Evolutionary conservation across 2,797 vertebrate genomes (phyloP), one percentile per base, ranked within the genome.

Genomic region (Pteronotus mesoamericanus): DNA sequence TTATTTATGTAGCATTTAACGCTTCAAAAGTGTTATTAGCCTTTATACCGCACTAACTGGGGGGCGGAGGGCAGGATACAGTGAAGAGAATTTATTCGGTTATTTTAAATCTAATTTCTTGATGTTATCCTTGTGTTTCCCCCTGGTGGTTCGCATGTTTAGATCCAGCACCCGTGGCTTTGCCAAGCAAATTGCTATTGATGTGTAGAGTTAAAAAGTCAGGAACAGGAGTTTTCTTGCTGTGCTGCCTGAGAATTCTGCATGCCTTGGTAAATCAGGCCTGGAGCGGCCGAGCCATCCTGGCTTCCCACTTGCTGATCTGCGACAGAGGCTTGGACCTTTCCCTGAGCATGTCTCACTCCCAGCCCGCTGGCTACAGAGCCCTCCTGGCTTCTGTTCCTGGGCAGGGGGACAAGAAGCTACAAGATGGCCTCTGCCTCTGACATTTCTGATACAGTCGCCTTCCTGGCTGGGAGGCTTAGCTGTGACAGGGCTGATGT

Each of bases 81-180:
- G n/a, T 11, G 29, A 69, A 91, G 87, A 89, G 48, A 88, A 51
- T 95, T 95, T 95, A 92, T 94, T 94, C 92, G 77, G 53, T 93
- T 93, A 90, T 87, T 97, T 95, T 93, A 93, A 94, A 88, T 88
- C 95, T 95, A 95, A 94, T 95, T 94, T 96, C 90, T 89, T 74
- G 21, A 16, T 14, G 29, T 86, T 92, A 68, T 89, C 68, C 85
- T 77, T 94, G 59, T 53, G 57, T 94, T 95, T 96, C 26, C 72
- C 80, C n/a, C 82, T 71, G 51, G 69, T 94, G 82, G 64, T 57
- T 97, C 86, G 64, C 83, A 94, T 95, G 86, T 95, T 94, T 92
- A 96, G 71, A 83, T 88, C 69, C 82, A 94, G 82, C 69, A 96
- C 48, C 68, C 2, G 18, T 66, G 39, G 91, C 53, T 94, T 96